Evolutionary conservation across 2,888 invertebrate genomes (phyloP).

Genomic region (Phortica okadai): DNA sequence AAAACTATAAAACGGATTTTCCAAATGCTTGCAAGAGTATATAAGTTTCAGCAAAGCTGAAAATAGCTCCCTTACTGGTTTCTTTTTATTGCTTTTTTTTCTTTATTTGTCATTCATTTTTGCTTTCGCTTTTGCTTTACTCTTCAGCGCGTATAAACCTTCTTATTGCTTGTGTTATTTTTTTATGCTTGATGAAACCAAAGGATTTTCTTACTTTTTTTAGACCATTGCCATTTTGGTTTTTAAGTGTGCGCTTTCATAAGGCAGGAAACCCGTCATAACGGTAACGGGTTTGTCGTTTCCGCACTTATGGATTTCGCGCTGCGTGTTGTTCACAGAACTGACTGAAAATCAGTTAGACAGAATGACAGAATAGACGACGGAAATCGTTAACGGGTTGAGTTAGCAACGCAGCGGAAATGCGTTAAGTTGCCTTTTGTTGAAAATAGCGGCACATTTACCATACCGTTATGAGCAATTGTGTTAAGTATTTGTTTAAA

Average conservation of each 20-base stretch:
- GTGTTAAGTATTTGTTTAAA: neutral
- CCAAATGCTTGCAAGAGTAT: too few relatives aligned
- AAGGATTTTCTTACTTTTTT: slow-evolving; percentile 1
- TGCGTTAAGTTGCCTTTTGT: slow-evolving; percentile 62
- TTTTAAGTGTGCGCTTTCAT: neutral
- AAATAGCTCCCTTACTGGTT: too few relatives aligned
- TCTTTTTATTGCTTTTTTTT: neutral
- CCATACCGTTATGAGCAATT: neutral
- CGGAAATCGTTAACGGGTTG: slow-evolving; percentile 8
- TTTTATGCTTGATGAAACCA: slow-evolving; percentile 28
- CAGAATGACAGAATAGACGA: neutral
- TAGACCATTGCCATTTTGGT: neutral
- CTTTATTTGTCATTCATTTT: slow-evolving; percentile 9
- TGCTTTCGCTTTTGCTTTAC: slow-evolving; percentile 1
- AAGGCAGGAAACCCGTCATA: slow-evolving; percentile 16
- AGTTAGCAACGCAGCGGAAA: slow-evolving; percentile 65
- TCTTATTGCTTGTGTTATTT: slow-evolving; percentile 28
- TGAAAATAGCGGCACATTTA: neutral
- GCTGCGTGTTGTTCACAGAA: neutral
- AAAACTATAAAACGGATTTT: too few relatives aligned
- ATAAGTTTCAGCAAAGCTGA: too few relatives aligned
- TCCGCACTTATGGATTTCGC: slow-evolving; percentile 26
- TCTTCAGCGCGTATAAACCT: neutral
- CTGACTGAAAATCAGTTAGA: neutral
- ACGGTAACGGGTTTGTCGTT: slow-evolving; percentile 31